phyloP scores from a whole-genome alignment of 2,113 vertebrate species.

The Turnix velox region DNA sequence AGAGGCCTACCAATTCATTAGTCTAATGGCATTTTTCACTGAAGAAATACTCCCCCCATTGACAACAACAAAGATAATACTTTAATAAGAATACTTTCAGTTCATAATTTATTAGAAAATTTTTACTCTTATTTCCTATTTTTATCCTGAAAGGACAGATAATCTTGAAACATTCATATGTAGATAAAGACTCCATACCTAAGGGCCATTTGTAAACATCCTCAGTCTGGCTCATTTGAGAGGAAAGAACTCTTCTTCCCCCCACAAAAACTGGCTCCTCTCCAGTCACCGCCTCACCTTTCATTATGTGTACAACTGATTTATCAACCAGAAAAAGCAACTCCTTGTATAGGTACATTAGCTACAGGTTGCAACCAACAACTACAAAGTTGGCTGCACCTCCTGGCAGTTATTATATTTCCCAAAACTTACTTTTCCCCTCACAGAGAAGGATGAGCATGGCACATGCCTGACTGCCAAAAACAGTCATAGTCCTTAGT shows the following conservation, averaged over 20 bases:
- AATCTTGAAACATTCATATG: background rate
- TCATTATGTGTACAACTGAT: rapidly evolving
- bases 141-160: background rate
- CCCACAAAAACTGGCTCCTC: background rate
- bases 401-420: background rate
- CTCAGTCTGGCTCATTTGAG: background rate
- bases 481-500: background rate
- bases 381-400: background rate
- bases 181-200: background rate
- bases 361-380: background rate
- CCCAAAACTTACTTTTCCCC: background rate
- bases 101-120: background rate
- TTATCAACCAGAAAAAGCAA: background rate
- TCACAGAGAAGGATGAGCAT: background rate
- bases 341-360: background rate
- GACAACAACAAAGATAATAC: background rate
- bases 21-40: background rate
- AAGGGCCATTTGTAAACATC: background rate
- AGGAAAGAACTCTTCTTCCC: background rate
- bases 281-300: background rate
- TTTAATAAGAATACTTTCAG: background rate
- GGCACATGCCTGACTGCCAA: rapidly evolving
- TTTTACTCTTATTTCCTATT: background rate
- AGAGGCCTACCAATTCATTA: background rate
- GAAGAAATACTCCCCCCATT: background rate